These are phyloP conservation scores for Rhegmatorhina hoffmannsi DNA, from an alignment of 2,113 vertebrate genomes.

Conservation along the genomic window DNA sequence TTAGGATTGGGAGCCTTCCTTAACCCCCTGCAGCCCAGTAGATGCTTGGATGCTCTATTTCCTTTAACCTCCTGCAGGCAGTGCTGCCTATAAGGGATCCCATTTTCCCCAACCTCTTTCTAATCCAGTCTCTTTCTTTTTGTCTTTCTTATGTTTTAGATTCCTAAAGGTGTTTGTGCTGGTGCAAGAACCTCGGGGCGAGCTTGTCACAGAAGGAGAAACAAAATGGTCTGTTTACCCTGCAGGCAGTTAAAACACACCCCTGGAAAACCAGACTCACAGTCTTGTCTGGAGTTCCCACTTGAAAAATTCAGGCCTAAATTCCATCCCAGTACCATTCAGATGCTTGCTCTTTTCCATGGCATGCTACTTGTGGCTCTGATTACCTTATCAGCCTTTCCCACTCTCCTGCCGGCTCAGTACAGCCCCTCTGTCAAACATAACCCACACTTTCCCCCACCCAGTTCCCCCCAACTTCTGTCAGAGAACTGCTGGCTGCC, in stretches of 20 bases:
- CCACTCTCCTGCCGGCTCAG: background rate
- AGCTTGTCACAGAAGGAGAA: constrained; percentile 82
- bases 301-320: constrained; percentile 37
- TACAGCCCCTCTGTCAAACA: background rate
- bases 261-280: constrained; percentile 41
- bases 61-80: background rate
- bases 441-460: background rate
- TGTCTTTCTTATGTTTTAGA: constrained; percentile 85
- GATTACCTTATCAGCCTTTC: background rate
- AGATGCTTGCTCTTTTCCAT: constrained; percentile 45
- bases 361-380: constrained; percentile 59
- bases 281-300: constrained; percentile 51
- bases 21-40: background rate
- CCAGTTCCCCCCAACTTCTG: background rate
- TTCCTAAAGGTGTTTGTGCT: constrained; percentile 88
- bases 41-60: background rate
- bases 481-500: background rate
- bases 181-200: constrained; percentile 83
- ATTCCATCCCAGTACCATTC: constrained; percentile 31
- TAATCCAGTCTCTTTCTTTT: constrained; percentile 55
- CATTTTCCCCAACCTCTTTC: background rate
- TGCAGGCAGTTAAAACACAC: constrained; percentile 57
- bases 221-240: constrained; percentile 70
- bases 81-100: background rate
- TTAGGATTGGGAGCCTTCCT: background rate